phyloP scores from a whole-genome alignment of 35 echinoderm and acorn worm genomes.

The Stichopus chloronotus region DNA sequence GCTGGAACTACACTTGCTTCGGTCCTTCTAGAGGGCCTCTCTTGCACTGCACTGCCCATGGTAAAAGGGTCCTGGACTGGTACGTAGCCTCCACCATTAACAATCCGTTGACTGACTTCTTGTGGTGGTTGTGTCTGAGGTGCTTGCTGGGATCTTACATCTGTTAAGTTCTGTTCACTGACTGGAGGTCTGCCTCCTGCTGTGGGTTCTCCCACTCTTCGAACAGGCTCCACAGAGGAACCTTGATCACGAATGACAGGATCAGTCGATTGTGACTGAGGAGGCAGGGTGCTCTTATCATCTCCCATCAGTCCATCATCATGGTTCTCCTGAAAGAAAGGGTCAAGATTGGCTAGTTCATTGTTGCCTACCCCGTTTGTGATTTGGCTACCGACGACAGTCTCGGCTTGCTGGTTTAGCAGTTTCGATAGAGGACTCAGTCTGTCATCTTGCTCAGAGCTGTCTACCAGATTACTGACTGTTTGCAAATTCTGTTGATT shows the following conservation, averaged over 20 bases:
- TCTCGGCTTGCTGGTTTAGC: constrained; percentile 61
- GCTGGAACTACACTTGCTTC: neutral
- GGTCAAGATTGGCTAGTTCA: constrained; percentile 86
- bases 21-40: neutral
- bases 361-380: constrained; percentile 35
- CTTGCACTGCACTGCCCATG: neutral
- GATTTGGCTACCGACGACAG: neutral
- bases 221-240: neutral
- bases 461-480: neutral
- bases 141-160: neutral
- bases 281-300: neutral
- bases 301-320: neutral
- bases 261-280: neutral
- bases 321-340: constrained; percentile 66
- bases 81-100: constrained; percentile 34
- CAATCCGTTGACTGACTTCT: neutral
- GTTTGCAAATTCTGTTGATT: neutral
- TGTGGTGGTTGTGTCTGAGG: neutral
- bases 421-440: constrained; percentile 85
- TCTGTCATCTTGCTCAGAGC: constrained; percentile 56
- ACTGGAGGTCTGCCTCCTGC: neutral
- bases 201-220: neutral
- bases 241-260: neutral
- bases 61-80: constrained; percentile 54
- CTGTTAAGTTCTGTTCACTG: too few relatives aligned